Conservation (phyloP, 2,113 vertebrate species). For the Athene cunicularia region DNA sequence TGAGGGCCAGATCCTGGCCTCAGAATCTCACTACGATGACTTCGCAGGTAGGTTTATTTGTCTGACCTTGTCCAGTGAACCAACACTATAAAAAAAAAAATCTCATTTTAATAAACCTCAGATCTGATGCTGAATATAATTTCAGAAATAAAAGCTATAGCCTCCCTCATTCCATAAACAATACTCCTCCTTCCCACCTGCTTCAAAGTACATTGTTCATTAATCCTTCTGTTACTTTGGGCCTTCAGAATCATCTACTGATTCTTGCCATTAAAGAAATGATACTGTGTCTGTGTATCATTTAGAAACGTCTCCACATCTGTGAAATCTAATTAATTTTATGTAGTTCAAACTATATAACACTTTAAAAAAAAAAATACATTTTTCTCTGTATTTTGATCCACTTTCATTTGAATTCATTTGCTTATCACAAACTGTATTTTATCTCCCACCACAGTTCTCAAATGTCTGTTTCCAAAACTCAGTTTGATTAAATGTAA, state of each 20-base stretch:
- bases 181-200: neutral
- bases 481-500: neutral
- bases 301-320: neutral
- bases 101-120: neutral
- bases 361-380: neutral
- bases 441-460: neutral
- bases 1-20: neutral
- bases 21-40: neutral
- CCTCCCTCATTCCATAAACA: neutral
- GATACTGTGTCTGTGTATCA: neutral
- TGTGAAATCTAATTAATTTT: neutral
- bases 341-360: neutral
- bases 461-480: neutral
- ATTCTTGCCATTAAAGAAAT: neutral
- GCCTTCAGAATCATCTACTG: neutral
- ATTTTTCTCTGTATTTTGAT: neutral
- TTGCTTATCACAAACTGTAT: neutral
- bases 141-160: neutral
- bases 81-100: accelerated
- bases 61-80: neutral
- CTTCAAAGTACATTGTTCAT: neutral
- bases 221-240: neutral
- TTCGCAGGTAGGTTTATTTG: neutral
- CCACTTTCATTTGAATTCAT: neutral
- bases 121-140: neutral